phyloP scores from a whole-genome alignment of 2,888 invertebrate genomes.

The Limnephilus marmoratus region DNA sequence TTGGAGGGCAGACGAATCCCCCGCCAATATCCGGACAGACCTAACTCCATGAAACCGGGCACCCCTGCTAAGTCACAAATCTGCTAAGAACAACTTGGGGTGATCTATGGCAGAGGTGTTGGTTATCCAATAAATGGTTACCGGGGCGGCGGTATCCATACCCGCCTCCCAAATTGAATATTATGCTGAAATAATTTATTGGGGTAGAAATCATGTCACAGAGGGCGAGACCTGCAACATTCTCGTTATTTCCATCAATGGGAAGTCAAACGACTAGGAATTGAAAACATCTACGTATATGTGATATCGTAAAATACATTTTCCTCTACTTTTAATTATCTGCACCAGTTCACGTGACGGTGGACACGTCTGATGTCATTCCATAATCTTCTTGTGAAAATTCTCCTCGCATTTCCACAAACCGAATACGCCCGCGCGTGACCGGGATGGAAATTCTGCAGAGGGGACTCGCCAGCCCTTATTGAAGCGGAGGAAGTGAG shows the following conservation, averaged over 20 bases:
- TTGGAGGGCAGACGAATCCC: no score
- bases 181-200: no score
- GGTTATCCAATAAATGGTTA: no score
- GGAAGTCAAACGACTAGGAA: not conserved
- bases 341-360: not conserved
- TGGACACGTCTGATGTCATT: slow-evolving; percentile 21
- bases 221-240: not conserved
- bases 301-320: not conserved
- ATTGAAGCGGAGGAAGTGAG: not conserved
- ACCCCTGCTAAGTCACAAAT: no score
- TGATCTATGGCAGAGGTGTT: no score
- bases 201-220: no score
- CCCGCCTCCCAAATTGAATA: no score
- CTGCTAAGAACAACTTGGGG: no score
- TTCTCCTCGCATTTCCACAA: slow-evolving; percentile 15
- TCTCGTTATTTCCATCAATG: not conserved
- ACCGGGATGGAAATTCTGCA: not conserved
- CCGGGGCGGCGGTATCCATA: no score
- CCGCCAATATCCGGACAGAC: no score
- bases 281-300: not conserved
- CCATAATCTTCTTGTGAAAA: slow-evolving; percentile 16
- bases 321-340: not conserved
- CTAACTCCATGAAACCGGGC: no score
- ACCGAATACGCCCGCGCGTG: slow-evolving; percentile 16
- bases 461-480: not conserved